Evolutionary conservation across 2,797 vertebrate genomes (phyloP).

Genomic region (Morus bassanus): DNA sequence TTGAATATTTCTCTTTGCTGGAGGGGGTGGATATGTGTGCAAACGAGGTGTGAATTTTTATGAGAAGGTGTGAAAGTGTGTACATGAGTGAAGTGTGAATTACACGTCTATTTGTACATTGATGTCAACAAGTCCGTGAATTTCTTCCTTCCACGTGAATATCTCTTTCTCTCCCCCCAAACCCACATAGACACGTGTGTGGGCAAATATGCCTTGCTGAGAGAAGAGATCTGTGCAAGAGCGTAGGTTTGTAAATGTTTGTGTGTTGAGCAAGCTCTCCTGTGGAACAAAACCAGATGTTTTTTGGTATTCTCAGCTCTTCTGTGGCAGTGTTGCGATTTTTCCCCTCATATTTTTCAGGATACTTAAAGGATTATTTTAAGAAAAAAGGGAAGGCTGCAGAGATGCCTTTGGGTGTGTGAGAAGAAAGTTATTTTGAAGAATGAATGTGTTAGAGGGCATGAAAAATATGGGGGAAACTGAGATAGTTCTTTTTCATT

Average conservation of each 20-base stretch:
- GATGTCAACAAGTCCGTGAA: constrained; percentile 45
- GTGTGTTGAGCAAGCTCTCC: constrained; percentile 59
- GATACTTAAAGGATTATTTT: constrained; percentile 34
- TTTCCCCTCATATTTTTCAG: constrained; percentile 13
- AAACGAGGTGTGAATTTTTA: constrained; percentile 71
- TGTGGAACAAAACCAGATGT: constrained; percentile 72
- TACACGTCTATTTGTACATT: constrained; percentile 56
- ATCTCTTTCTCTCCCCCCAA: neutral
- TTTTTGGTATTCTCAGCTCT: constrained; percentile 57
- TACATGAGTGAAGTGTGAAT: constrained; percentile 67
- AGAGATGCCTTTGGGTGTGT: constrained; percentile 14
- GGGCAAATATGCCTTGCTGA: constrained; percentile 38
- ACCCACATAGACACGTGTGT: constrained; percentile 40
- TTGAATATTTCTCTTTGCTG: constrained; percentile 70
- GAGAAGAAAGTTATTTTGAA: constrained; percentile 60
- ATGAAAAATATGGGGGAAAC: neutral
- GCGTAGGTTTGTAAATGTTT: constrained; percentile 65
- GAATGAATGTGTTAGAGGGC: constrained; percentile 35
- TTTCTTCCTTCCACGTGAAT: constrained; percentile 42
- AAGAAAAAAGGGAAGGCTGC: constrained; percentile 38
- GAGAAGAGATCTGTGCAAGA: constrained; percentile 52
- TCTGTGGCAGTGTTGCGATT: neutral
- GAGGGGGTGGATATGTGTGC: constrained; percentile 63
- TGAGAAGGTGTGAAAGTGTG: constrained; percentile 62
- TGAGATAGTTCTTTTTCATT: neutral